Evolutionary conservation across 2,888 invertebrate genomes (phyloP), one percentile per base, ranked within the genome.

Genomic region (Dolichopus griseipennis): DNA sequence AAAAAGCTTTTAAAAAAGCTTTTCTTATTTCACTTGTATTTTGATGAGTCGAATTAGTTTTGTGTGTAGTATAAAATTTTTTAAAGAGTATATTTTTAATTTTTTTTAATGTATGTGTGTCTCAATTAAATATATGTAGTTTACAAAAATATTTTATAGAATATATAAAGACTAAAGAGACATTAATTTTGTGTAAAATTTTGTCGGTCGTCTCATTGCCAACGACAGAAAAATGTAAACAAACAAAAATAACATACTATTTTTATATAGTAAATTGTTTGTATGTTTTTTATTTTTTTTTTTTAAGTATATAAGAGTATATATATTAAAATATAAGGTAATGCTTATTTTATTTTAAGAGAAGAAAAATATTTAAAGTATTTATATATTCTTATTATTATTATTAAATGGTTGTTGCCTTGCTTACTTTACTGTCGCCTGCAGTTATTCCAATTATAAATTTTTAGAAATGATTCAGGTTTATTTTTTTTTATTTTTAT

Each of bases 191-290:
- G n/a, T n/a, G n/a, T n/a, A n/a, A n/a, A 41, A 41, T 15, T 12
- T 41, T 41, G 52, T 52, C 52, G 52, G 52, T 52, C 18, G 52
- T 52, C 52, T 52, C 52, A 52, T 52, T 52, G 52, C 52, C 52
- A 52, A 18, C n/a, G n/a, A 7, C 52, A 52, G 43, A 43, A 52
- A 52, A 52, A 52, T 52, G 52, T 52, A 52, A 52, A 52, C 52
- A 52, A 52, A 43, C 34, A 34, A 37, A 37, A 7, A 37, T 37
- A 37, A 37, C 8, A 2, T 37, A 12, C 8, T 27, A 27, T 27
- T 27, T 4, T 27, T 27, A 27, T 27, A 27, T 27, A 27, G 8
- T 41, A 41, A 6, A 6, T 52, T 52, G 52, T 37, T 37, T 37
- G 8, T 7, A 15, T 52, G 27, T 18, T 52, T 4, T 52, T 4